Percentiles rank a stretch among this genome's conserved stretches.
Conservation (phyloP, 1,140 invertebrate genomes). For the Drosophila biarmipes region DNA sequence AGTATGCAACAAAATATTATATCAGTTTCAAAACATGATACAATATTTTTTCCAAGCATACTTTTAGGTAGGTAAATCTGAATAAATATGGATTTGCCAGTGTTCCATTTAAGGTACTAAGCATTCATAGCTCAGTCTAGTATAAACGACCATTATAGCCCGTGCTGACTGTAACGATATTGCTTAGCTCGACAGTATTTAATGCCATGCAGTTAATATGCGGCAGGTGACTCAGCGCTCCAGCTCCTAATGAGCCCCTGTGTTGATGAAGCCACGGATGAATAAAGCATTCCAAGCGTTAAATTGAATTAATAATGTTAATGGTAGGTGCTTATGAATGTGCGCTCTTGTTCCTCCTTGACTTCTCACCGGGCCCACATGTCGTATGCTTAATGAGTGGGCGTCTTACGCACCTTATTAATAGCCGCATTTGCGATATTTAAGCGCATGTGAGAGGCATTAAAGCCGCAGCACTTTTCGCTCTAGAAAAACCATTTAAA, state of each 20-base stretch:
- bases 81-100: not conserved
- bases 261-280: conserved; percentile 60
- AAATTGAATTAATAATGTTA: conserved; percentile 84
- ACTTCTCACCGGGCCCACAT: conserved; percentile 44
- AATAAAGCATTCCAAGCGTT: conserved; percentile 78
- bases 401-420: conserved; percentile 54
- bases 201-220: conserved; percentile 81
- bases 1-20: too few species aligned
- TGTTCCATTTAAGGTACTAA: too few species aligned
- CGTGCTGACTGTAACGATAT: conserved; percentile 50
- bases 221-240: conserved; percentile 70
- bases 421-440: conserved; percentile 68
- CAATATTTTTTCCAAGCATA: too few species aligned
- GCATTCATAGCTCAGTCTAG: not conserved
- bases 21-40: too few species aligned
- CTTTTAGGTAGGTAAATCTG: not conserved
- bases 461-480: conserved; percentile 39
- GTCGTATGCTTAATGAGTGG: conserved; percentile 52
- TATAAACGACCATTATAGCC: conserved; percentile 39
- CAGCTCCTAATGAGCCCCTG: conserved; percentile 60
- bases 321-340: conserved; percentile 69
- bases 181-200: conserved; percentile 55
- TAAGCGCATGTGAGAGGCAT: conserved; percentile 52
- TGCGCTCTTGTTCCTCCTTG: conserved; percentile 55
- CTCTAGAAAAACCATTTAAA: conserved; percentile 43